These are phyloP conservation scores for Orbicella faveolata DNA, from an alignment of 64 coral and sea anemone genomes.

Conservation along the genomic window DNA sequence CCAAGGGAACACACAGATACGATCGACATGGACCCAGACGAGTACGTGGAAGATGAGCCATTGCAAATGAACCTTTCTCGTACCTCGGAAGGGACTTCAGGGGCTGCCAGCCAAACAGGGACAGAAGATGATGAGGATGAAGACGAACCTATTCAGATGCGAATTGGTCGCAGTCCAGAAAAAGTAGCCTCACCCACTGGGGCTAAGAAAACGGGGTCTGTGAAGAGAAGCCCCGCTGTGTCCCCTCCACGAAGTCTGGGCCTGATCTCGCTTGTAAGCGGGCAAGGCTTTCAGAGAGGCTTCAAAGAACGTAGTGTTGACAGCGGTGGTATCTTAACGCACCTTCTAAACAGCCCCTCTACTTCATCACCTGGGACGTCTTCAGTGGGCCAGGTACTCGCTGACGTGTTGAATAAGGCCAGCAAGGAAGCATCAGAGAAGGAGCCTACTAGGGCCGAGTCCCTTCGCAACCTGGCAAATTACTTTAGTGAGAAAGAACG, in stretches of 20 bases:
- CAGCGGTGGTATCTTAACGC: conserved; percentile 65
- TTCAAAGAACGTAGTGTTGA: conserved; percentile 11
- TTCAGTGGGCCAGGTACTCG: conserved; percentile 79
- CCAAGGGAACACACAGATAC: conserved; percentile 22
- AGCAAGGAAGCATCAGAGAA: conserved; percentile 67
- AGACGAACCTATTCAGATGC: conserved; percentile 58
- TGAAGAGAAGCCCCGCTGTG: background rate
- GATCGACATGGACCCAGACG: conserved; percentile 14
- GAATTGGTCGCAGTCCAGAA: background rate
- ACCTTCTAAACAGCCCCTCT: conserved; percentile 72
- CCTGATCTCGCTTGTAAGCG: conserved; percentile 33
- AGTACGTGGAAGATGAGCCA: conserved; percentile 58
- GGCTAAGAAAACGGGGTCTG: background rate
- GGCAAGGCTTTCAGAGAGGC: conserved; percentile 32
- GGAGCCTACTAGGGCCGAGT: conserved; percentile 66
- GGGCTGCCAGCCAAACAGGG: background rate
- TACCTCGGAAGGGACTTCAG: conserved; percentile 7
- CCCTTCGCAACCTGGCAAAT: conserved; percentile 68
- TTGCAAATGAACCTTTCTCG: conserved; percentile 42
- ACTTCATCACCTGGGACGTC: conserved; percentile 49
- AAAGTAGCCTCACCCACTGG: background rate
- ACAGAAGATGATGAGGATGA: conserved; percentile 34
- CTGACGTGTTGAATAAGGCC: conserved; percentile 79
- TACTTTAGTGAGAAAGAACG: conserved; percentile 96
- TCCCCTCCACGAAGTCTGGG: conserved; percentile 31